Evolutionary conservation across 64 coral and sea anemone genomes (phyloP).

Genomic region (Hydrozoanthus tunicans): DNA sequence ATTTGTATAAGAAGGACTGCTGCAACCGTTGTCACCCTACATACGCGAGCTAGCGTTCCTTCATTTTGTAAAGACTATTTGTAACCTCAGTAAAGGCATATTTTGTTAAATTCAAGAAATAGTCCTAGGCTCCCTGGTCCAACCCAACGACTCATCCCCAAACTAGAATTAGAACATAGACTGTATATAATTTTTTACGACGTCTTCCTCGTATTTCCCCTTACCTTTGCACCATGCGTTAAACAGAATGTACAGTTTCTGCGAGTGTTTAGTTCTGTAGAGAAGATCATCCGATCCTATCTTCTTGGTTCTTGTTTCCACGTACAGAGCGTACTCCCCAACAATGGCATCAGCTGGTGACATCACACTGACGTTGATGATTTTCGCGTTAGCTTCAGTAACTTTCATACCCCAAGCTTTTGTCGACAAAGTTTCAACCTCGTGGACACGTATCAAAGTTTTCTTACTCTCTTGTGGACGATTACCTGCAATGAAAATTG

Average conservation of each 20-base stretch:
- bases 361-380: slow-evolving; percentile 32
- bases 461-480: slow-evolving; percentile 55
- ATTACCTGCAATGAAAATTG: not conserved
- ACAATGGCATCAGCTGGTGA: slow-evolving; percentile 72
- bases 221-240: slow-evolving; percentile 92
- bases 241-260: slow-evolving; percentile 73
- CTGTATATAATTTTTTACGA: not conserved
- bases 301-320: slow-evolving; percentile 55
- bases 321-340: slow-evolving; percentile 66
- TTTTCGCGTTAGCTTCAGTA: not conserved
- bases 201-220: not conserved
- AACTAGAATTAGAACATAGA: too few species aligned
- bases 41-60: too few species aligned
- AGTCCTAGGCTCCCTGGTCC: too few species aligned
- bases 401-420: slow-evolving; percentile 63
- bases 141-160: too few species aligned
- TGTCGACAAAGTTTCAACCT: not conserved
- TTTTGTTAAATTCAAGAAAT: too few species aligned
- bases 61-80: too few species aligned
- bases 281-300: not conserved
- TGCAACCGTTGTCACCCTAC: too few species aligned
- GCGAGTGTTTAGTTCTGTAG: slow-evolving; percentile 49
- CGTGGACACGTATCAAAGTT: slow-evolving; percentile 52
- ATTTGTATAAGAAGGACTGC: too few species aligned
- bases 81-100: too few species aligned